Conservation (phyloP, 2,888 invertebrate genomes). For the Limnephilus rhombicus region DNA sequence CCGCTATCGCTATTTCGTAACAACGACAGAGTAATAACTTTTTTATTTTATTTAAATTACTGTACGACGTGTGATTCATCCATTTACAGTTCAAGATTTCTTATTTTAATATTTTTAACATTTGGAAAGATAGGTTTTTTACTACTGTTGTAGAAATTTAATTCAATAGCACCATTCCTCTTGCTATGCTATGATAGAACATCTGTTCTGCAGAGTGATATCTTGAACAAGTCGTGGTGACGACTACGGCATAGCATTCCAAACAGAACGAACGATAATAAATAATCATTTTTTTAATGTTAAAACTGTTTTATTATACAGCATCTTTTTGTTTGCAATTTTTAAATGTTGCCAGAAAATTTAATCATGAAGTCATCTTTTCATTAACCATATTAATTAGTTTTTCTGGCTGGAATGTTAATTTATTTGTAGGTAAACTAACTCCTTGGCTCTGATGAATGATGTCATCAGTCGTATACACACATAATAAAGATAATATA, state of each 20-base stretch:
- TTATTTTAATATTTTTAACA: too few species aligned
- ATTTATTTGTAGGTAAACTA: neutral
- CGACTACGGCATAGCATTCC: too few species aligned
- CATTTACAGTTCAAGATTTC: too few species aligned
- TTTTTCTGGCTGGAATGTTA: neutral
- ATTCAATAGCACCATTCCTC: too few species aligned
- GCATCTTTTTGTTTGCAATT: neutral
- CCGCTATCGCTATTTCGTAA: neutral
- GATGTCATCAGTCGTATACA: neutral
- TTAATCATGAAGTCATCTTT: neutral
- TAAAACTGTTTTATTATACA: neutral
- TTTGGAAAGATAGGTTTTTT: too few species aligned
- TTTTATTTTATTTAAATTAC: too few species aligned
- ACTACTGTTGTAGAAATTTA: too few species aligned
- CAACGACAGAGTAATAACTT: neutral
- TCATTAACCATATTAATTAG: neutral
- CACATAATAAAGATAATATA: neutral
- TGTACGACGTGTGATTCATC: too few species aligned
- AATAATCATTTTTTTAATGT: neutral
- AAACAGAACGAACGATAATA: too few species aligned
- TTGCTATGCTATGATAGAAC: too few species aligned
- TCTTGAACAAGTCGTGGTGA: too few species aligned
- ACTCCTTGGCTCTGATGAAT: neutral
- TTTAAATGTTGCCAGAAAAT: neutral
- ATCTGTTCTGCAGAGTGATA: too few species aligned